A percentile compares a stretch with the other conserved stretches of the same genome.
Conservation (phyloP, 2,113 vertebrate genomes). For the Rhinichthys klamathensis region DNA sequence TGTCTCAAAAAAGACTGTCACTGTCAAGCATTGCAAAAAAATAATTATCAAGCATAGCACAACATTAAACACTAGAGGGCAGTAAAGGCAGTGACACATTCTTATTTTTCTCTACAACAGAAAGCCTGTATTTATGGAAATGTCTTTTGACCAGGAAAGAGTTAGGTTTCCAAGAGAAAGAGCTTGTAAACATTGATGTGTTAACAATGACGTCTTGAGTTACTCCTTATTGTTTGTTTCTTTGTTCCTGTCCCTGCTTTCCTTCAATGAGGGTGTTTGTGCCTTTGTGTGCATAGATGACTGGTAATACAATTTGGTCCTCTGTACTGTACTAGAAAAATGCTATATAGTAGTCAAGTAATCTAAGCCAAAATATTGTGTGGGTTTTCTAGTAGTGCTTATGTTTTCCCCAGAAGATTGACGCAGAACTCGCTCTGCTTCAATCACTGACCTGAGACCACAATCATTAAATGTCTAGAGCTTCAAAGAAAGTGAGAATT, state of each 20-base stretch:
- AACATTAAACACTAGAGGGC: slow-evolving; percentile 47
- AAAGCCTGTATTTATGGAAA: not conserved
- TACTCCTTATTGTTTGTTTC: not conserved
- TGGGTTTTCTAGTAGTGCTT: not conserved
- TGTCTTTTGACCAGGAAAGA: not conserved
- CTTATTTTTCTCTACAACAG: too few species aligned
- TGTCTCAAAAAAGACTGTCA: not conserved
- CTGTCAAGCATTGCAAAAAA: too few species aligned
- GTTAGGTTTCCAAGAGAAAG: slow-evolving; percentile 15
- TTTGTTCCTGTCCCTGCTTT: not conserved
- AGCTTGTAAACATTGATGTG: not conserved
- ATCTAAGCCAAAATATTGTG: not conserved
- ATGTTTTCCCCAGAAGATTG: not conserved
- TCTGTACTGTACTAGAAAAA: not conserved
- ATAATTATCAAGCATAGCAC: too few species aligned
- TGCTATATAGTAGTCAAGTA: not conserved
- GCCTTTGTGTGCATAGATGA: not conserved
- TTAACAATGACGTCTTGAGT: not conserved
- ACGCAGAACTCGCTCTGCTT: not conserved
- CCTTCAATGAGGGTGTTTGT: not conserved
- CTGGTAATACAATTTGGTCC: not conserved
- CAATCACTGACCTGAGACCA: not conserved
- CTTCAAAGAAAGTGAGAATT: not conserved
- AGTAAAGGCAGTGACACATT: slow-evolving; percentile 4
- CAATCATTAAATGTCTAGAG: not conserved